Percentiles rank a stretch among this genome's conserved stretches.
phyloP scores from a whole-genome alignment of 2,797 vertebrate genomes.

The Onychomys arenicola region DNA sequence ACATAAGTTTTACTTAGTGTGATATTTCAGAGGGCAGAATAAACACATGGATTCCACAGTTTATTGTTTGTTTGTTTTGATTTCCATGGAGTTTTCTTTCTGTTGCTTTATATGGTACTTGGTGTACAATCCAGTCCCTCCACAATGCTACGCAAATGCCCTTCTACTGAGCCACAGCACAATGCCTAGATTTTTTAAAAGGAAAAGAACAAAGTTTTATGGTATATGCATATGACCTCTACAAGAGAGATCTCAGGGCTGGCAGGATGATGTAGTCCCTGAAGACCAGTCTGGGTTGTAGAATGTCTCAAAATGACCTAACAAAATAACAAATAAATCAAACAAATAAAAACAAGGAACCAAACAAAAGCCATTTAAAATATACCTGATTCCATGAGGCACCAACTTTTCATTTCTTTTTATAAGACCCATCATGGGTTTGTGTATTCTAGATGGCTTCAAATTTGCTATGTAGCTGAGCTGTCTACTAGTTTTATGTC shows the following conservation, averaged over 20 bases:
- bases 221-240: background rate
- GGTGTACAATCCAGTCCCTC: no score
- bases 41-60: background rate
- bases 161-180: background rate
- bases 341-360: background rate
- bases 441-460: background rate
- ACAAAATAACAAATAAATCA: background rate
- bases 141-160: background rate
- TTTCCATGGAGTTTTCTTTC: background rate
- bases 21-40: background rate
- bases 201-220: background rate
- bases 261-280: background rate
- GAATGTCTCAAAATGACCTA: background rate
- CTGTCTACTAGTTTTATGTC: background rate
- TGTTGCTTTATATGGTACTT: background rate
- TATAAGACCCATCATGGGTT: background rate
- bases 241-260: background rate
- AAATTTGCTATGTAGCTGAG: background rate
- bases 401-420: slow-evolving; percentile 39
- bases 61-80: slow-evolving; percentile 3
- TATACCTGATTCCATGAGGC: background rate
- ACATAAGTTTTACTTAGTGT: background rate
- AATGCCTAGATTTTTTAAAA: background rate
- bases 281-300: background rate
- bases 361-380: slow-evolving; percentile 47